These are phyloP conservation scores for Sebastes schlegelii DNA, from an alignment of 2,113 vertebrate species.

Conservation along the genomic window DNA sequence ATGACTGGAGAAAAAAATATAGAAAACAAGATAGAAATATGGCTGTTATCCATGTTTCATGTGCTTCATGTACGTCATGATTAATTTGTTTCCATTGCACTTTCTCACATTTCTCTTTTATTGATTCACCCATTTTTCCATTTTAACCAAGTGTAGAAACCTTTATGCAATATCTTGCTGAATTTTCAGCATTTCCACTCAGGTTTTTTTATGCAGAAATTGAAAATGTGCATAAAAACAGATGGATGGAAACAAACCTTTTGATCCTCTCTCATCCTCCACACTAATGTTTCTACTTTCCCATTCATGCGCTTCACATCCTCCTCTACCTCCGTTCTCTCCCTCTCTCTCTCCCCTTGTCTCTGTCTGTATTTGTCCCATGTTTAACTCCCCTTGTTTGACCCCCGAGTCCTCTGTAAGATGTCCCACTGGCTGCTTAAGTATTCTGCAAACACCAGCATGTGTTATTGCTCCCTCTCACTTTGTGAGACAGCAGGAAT, in stretches of 20 bases:
- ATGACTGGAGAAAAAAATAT: no score
- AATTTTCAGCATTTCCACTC: no score
- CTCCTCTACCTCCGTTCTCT: neutral
- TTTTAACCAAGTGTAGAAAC: no score
- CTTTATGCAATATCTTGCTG: no score
- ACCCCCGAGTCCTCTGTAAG: conserved; percentile 54
- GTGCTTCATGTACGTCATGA: neutral
- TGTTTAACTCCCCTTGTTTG: conserved; percentile 58
- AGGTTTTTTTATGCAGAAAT: neutral
- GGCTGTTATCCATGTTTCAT: no score
- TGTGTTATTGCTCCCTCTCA: conserved; percentile 51
- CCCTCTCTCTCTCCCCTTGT: neutral
- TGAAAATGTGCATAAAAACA: neutral
- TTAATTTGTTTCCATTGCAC: no score
- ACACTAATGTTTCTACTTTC: neutral
- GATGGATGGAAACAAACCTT: neutral
- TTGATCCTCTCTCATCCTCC: conserved; percentile 2
- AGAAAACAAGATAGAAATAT: no score
- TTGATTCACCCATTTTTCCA: no score
- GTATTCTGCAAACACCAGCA: conserved; percentile 66
- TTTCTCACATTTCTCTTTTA: no score
- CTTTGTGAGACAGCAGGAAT: conserved; percentile 53
- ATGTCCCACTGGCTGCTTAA: conserved; percentile 53
- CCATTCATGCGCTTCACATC: neutral
- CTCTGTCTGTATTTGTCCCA: conserved; percentile 11